phyloP scores from a whole-genome alignment of 2,888 invertebrate genomes.

The Polyommatus icarus region DNA sequence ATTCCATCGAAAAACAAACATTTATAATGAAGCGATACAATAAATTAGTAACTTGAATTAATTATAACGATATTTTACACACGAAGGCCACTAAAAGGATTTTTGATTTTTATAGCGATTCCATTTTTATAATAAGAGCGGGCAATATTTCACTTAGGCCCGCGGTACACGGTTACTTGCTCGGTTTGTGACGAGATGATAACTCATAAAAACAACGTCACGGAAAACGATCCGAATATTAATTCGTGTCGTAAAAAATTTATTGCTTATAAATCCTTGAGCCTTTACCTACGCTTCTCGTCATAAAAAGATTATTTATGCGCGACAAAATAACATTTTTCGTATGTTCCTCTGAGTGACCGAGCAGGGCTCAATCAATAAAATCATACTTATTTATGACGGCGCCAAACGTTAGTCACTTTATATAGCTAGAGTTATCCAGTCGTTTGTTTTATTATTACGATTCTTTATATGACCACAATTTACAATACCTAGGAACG shows the following conservation, averaged over 20 bases:
- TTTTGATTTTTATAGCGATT: constrained; percentile 65
- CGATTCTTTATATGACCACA: constrained; percentile 12
- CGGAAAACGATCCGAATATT: constrained; percentile 80
- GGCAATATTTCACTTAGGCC: constrained; percentile 58
- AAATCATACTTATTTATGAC: constrained; percentile 73
- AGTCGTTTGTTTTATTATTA: constrained; percentile 23
- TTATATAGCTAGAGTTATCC: constrained; percentile 12
- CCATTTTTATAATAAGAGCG: constrained; percentile 67
- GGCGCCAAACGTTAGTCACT: constrained; percentile 60
- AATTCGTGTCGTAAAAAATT: constrained; percentile 81
- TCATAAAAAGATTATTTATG: constrained; percentile 81
- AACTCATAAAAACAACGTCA: constrained; percentile 80
- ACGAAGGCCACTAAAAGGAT: constrained; percentile 65
- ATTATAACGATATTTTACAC: constrained; percentile 67
- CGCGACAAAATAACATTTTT: constrained; percentile 78
- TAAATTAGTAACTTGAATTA: constrained; percentile 49
- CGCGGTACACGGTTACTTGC: neutral
- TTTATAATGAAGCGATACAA: constrained; percentile 47
- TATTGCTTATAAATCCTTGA: constrained; percentile 81
- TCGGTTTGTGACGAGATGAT: constrained; percentile 62
- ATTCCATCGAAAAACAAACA: constrained; percentile 42
- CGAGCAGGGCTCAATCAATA: constrained; percentile 64
- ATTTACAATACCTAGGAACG: constrained; percentile 24
- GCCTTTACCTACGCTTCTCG: constrained; percentile 79
- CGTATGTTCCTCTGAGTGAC: constrained; percentile 75